phyloP scores from a whole-genome alignment of 2,888 invertebrate species.

The Sipunculus nudus region DNA sequence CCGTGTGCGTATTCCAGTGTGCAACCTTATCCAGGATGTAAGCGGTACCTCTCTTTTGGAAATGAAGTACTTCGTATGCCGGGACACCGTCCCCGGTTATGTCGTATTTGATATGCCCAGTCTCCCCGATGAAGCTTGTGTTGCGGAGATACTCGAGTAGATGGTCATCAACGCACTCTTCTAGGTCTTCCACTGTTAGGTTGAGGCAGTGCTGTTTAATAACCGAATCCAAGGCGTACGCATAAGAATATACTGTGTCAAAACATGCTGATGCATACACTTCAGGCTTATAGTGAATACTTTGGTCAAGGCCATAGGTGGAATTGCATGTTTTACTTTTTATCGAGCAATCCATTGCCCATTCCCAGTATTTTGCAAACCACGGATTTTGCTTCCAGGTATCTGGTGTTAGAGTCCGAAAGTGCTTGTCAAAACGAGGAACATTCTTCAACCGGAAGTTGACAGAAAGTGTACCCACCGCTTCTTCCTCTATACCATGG shows the following conservation, averaged over 20 bases:
- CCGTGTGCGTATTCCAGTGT: not conserved
- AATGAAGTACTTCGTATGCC: not conserved
- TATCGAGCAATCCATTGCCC: constrained; percentile 16
- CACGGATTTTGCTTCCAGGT: constrained; percentile 35
- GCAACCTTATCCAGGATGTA: too few species aligned
- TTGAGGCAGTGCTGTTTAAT: constrained; percentile 9
- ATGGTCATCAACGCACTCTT: constrained; percentile 14
- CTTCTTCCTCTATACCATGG: constrained; percentile 25
- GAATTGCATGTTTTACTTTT: not conserved
- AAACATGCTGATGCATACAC: constrained; percentile 24
- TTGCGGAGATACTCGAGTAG: constrained; percentile 13
- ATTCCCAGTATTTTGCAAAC: constrained; percentile 34
- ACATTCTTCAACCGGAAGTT: constrained; percentile 32
- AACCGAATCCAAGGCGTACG: constrained; percentile 21
- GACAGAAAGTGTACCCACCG: constrained; percentile 34
- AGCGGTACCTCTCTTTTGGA: not conserved
- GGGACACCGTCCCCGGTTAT: constrained; percentile 21
- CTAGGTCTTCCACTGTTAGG: not conserved
- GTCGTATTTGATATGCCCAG: constrained; percentile 24
- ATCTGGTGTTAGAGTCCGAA: constrained; percentile 13
- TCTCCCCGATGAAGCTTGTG: constrained; percentile 24
- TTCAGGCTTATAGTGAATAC: constrained; percentile 20
- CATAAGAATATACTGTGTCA: constrained; percentile 36
- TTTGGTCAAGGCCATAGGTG: too few species aligned
- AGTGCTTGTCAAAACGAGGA: constrained; percentile 38